Conservation (phyloP, 2,113 vertebrate species). For the Stigmatopora nigra region DNA sequence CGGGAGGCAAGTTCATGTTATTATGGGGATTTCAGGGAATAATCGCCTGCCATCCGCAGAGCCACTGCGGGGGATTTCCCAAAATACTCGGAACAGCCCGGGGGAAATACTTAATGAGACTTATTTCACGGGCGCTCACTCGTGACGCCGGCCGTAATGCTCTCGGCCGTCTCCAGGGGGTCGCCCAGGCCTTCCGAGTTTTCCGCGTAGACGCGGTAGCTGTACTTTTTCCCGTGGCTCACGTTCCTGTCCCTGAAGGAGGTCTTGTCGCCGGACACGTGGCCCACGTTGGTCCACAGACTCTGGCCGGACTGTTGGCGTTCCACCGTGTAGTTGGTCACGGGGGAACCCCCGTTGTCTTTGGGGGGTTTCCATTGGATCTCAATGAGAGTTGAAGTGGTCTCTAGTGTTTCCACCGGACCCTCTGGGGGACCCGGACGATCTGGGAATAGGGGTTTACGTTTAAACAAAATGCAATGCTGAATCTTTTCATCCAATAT, state of each 20-base stretch:
- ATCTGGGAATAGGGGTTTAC: slow-evolving; percentile 44
- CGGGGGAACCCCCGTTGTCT: slow-evolving; percentile 73
- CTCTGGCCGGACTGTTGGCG: slow-evolving; percentile 66
- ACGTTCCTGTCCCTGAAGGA: slow-evolving; percentile 71
- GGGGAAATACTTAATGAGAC: slow-evolving; percentile 19
- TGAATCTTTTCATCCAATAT: background rate
- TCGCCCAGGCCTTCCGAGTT: slow-evolving; percentile 74
- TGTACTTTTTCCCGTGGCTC: slow-evolving; percentile 73
- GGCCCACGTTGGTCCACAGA: slow-evolving; percentile 74
- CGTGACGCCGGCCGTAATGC: slow-evolving; percentile 72
- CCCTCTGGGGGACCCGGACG: slow-evolving; percentile 76
- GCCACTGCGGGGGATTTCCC: slow-evolving; percentile 9
- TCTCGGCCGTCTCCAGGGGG: slow-evolving; percentile 70
- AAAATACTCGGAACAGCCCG: background rate
- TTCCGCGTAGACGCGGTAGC: slow-evolving; percentile 76
- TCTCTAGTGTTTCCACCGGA: slow-evolving; percentile 72
- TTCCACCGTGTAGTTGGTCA: slow-evolving; percentile 75
- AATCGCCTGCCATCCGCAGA: background rate
- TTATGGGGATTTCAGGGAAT: background rate
- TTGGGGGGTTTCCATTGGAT: slow-evolving; percentile 75
- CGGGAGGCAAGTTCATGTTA: background rate
- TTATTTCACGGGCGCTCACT: slow-evolving; percentile 60
- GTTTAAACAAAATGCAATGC: background rate
- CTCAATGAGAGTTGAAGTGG: slow-evolving; percentile 60
- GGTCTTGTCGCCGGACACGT: slow-evolving; percentile 57